Conservation (phyloP, 2,888 invertebrate species). For the Cecidostiba fungosa region DNA sequence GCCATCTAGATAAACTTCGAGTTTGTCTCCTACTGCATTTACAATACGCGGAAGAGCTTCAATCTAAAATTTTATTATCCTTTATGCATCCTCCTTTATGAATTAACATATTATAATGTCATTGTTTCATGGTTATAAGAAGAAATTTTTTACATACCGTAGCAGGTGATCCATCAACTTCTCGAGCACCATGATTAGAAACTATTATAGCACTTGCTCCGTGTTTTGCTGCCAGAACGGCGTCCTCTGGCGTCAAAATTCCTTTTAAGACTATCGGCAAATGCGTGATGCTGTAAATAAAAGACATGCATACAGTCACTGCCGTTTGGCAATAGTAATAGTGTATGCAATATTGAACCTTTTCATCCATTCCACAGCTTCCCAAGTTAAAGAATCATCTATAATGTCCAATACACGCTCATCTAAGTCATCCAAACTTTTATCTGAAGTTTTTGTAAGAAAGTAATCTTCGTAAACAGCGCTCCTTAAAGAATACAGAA, state of each 20-base stretch:
- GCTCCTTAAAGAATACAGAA: constrained; percentile 81
- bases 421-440: constrained; percentile 87
- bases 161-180: constrained; percentile 92
- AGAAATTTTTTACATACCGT: constrained; percentile 82
- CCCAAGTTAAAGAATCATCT: constrained; percentile 91
- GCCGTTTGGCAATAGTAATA: neutral
- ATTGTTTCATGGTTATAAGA: neutral
- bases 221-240: constrained; percentile 58
- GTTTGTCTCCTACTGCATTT: constrained; percentile 85
- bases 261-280: constrained; percentile 30
- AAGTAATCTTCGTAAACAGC: constrained; percentile 88
- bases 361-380: constrained; percentile 91
- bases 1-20: constrained; percentile 93
- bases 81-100: too few species aligned
- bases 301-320: too few species aligned
- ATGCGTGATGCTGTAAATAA: constrained; percentile 13
- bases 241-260: constrained; percentile 23
- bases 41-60: constrained; percentile 91
- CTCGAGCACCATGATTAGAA: constrained; percentile 96
- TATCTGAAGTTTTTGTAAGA: constrained; percentile 79
- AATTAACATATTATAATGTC: neutral
- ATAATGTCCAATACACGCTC: constrained; percentile 89
- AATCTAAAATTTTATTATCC: constrained; percentile 82
- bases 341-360: constrained; percentile 78
- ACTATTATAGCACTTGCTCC: constrained; percentile 92